Evolutionary conservation across 2,797 vertebrate genomes (phyloP).

Genomic region (Eutrigla gurnardus): DNA sequence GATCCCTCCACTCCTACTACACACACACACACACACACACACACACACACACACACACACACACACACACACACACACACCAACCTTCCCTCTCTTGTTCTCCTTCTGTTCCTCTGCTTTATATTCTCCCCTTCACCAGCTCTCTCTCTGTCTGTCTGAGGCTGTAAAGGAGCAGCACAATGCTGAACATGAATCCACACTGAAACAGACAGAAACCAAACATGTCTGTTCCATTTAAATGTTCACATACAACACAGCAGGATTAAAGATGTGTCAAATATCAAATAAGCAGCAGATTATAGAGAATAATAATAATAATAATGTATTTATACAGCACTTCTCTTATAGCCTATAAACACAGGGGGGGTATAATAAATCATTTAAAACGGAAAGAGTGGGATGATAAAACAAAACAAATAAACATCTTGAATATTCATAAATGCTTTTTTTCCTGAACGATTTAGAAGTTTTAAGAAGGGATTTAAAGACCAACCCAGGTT

Average conservation of each 20-base stretch:
- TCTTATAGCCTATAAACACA: not conserved
- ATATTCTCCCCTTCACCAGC: constrained; percentile 33
- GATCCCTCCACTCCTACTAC: constrained; percentile 26
- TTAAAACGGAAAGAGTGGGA: not conserved
- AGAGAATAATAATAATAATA: not conserved
- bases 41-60: not conserved
- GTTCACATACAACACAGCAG: not conserved
- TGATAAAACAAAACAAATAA: not conserved
- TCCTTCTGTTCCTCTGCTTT: constrained; percentile 23
- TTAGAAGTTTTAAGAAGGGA: not conserved
- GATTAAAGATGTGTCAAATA: not conserved
- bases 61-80: constrained; percentile 15
- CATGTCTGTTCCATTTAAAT: constrained; percentile 39
- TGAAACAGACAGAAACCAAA: constrained; percentile 33
- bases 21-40: not conserved
- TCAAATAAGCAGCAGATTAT: not conserved
- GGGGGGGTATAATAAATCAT: not conserved
- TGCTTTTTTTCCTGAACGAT: not conserved
- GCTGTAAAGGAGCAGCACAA: constrained; percentile 15
- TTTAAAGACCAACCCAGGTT: not conserved
- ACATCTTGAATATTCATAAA: constrained; percentile 5
- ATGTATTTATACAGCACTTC: not conserved
- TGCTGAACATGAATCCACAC: constrained; percentile 46
- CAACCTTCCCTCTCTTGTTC: constrained; percentile 19
- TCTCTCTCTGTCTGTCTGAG: constrained; percentile 23